phyloP scores from a whole-genome alignment of 2,113 vertebrate genomes.

The Oryzias celebensis region DNA sequence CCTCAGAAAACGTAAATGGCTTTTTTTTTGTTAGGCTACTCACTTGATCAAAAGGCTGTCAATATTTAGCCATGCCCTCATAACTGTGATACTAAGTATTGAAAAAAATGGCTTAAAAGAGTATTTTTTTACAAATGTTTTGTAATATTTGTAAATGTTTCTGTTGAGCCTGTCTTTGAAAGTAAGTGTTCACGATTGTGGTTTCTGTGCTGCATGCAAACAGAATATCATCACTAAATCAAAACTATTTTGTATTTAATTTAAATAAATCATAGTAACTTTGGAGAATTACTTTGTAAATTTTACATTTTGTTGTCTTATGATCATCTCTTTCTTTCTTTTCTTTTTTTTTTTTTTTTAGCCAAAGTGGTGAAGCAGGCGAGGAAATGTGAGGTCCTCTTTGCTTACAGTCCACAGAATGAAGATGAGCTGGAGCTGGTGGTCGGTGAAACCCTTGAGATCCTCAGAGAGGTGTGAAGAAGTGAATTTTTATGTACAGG shows the following conservation, averaged over 20 bases:
- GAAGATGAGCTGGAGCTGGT: slow-evolving; percentile 80
- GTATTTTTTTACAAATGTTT: too few relatives aligned
- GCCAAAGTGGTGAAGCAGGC: slow-evolving; percentile 58
- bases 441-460: slow-evolving; percentile 80
- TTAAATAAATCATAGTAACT: background rate
- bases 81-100: too few relatives aligned
- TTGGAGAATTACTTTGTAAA: slow-evolving; percentile 1
- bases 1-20: slow-evolving; percentile 69
- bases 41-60: too few relatives aligned
- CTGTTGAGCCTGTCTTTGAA: too few relatives aligned
- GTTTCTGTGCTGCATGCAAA: slow-evolving; percentile 9
- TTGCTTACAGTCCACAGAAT: slow-evolving; percentile 72
- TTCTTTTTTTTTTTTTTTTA: slow-evolving; percentile 42
- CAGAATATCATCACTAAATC: background rate
- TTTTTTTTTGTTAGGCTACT: too few relatives aligned
- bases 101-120: too few relatives aligned
- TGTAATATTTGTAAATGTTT: too few relatives aligned
- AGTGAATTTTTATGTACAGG: background rate
- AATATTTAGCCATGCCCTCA: too few relatives aligned
- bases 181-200: slow-evolving; percentile 5
- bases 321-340: background rate
- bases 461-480: slow-evolving; percentile 77
- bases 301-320: background rate
- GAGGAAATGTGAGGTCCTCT: slow-evolving; percentile 82
- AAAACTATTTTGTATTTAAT: slow-evolving; percentile 10